These are phyloP conservation scores for Spilogale gracilis DNA, from an alignment of 2,113 vertebrate genomes.

Conservation along the genomic window DNA sequence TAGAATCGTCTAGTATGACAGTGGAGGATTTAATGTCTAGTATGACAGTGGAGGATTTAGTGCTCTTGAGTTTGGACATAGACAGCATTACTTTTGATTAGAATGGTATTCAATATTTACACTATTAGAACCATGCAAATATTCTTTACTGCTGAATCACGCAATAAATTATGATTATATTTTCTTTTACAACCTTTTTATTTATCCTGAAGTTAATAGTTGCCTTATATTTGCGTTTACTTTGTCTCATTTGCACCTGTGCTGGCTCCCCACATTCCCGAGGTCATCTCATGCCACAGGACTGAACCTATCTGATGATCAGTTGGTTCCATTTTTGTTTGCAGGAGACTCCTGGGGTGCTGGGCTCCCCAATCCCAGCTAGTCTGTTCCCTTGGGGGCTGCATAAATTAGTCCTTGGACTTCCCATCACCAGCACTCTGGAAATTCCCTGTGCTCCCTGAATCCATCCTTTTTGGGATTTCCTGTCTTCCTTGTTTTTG, in stretches of 20 bases:
- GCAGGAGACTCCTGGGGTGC: not conserved
- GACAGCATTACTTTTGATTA: not conserved
- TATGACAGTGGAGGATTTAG: not conserved
- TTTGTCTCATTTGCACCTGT: not conserved
- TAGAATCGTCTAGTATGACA: not conserved
- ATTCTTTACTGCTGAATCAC: not conserved
- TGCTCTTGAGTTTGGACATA: not conserved
- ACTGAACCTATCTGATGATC: not conserved
- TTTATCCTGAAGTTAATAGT: not conserved
- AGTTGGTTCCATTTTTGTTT: not conserved
- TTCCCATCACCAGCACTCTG: not conserved
- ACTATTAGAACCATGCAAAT: not conserved
- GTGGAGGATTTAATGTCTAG: too few species aligned
- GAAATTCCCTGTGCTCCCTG: not conserved
- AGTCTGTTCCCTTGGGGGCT: not conserved
- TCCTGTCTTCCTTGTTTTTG: not conserved
- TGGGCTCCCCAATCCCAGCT: not conserved
- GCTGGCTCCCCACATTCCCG: not conserved
- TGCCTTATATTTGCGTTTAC: not conserved
- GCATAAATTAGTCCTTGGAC: not conserved
- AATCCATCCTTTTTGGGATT: not conserved
- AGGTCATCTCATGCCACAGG: not conserved
- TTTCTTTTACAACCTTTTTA: not conserved
- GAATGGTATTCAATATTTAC: not conserved
- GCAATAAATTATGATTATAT: not conserved